Conservation (phyloP, 2,888 invertebrate species). For the Sipunculus nudus region DNA sequence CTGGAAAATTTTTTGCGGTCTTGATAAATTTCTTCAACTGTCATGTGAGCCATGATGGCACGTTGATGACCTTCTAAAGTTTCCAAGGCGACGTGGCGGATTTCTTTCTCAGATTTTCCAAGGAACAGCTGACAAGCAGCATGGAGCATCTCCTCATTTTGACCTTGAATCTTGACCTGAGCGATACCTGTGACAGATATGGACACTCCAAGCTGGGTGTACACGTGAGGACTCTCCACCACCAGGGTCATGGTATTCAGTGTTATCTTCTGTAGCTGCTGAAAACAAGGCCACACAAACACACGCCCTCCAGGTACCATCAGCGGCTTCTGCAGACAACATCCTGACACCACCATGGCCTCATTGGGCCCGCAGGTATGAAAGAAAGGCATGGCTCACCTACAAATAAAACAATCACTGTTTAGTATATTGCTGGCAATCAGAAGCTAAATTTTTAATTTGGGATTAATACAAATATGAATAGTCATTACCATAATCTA, state of each 20-base stretch:
- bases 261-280: conserved; percentile 79
- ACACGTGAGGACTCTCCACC: conserved; percentile 94
- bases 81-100: conserved; percentile 64
- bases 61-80: conserved; percentile 68
- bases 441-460: too few species aligned
- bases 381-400: too few species aligned
- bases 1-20: conserved; percentile 67
- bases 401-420: too few species aligned
- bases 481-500: too few species aligned
- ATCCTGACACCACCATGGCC: conserved; percentile 63
- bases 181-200: conserved; percentile 98
- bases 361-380: conserved; percentile 61
- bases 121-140: conserved; percentile 67
- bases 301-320: conserved; percentile 94
- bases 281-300: conserved; percentile 93
- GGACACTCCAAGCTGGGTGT: conserved; percentile 95
- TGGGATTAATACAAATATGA: too few species aligned
- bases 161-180: conserved; percentile 73
- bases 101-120: conserved; percentile 63
- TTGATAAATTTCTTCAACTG: conserved; percentile 67
- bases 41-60: conserved; percentile 69
- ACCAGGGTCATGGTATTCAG: conserved; percentile 97
- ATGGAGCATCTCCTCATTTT: conserved; percentile 65
- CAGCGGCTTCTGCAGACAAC: conserved; percentile 87
- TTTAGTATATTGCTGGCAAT: too few species aligned